Percentiles rank a stretch among this genome's conserved stretches.
These are phyloP conservation scores for Meteorus cinctellus DNA, from an alignment of 2,888 invertebrate species.

Conservation along the genomic window DNA sequence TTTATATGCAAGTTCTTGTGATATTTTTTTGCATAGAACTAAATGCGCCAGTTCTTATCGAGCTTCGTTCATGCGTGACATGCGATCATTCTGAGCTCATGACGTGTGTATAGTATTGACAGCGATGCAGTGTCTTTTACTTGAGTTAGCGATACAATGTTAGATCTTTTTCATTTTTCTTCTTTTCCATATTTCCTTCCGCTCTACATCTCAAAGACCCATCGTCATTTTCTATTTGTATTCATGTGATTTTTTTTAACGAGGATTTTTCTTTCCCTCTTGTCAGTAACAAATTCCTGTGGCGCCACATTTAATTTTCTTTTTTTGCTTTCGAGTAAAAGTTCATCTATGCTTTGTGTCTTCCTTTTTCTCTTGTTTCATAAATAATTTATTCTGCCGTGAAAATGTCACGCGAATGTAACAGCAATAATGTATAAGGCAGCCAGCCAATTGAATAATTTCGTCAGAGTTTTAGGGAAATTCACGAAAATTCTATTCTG, in stretches of 20 bases:
- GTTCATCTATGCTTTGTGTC: not conserved
- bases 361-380: constrained; percentile 1
- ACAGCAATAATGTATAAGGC: not conserved
- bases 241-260: not conserved
- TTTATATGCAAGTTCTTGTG: not conserved
- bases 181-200: constrained; percentile 22
- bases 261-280: not conserved
- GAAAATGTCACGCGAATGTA: constrained; percentile 2
- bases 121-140: not conserved
- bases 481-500: not conserved
- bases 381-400: not conserved
- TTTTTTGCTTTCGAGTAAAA: too few relatives aligned
- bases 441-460: not conserved
- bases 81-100: not conserved
- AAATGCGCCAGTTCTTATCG: constrained; percentile 19
- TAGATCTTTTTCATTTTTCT: not conserved
- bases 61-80: constrained; percentile 16
- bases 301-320: not conserved
- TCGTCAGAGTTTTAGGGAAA: not conserved
- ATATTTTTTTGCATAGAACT: not conserved
- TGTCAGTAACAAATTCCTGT: not conserved
- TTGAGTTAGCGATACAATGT: constrained; percentile 20
- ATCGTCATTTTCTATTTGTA: too few relatives aligned
- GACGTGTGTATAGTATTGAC: constrained; percentile 6
- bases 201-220: not conserved